Conservation (phyloP, 2,797 vertebrate genomes). For the Melopsittacus undulatus region DNA sequence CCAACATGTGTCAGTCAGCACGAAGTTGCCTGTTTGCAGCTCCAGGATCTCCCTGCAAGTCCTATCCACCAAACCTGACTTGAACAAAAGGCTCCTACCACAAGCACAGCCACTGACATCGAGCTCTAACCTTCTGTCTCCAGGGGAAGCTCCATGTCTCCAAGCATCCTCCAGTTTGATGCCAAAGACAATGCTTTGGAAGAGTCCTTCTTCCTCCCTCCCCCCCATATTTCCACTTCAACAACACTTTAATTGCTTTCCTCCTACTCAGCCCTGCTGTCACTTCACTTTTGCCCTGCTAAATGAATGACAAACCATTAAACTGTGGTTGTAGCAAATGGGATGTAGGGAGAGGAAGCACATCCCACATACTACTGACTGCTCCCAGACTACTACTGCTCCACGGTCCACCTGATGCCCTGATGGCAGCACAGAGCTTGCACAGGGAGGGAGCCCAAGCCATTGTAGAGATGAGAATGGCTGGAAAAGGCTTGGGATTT, state of each 20-base stretch:
- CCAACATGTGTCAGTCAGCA: accelerated
- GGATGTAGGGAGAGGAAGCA: neutral
- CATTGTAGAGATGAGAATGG: accelerated
- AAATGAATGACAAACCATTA: slow-evolving; percentile 18
- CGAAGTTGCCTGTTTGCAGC: accelerated
- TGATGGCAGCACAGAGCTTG: accelerated
- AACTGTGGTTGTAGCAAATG: slow-evolving; percentile 1
- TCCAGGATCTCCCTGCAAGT: neutral
- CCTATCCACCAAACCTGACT: neutral
- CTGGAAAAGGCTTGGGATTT: neutral
- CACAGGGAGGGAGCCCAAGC: accelerated
- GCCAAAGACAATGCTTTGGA: neutral
- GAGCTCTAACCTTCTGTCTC: accelerated
- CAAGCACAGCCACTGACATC: accelerated
- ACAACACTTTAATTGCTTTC: neutral
- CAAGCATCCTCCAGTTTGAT: neutral
- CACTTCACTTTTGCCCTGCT: slow-evolving; percentile 8
- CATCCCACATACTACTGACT: neutral
- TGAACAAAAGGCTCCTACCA: neutral
- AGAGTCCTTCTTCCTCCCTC: neutral
- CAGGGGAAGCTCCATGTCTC: neutral
- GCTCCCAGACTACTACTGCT: neutral
- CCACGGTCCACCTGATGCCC: neutral
- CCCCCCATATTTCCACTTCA: neutral
- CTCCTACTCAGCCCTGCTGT: slow-evolving; percentile 55